These are phyloP conservation scores for Sinhomidia bicolor DNA, from an alignment of 2,888 invertebrate species.

Conservation along the genomic window DNA sequence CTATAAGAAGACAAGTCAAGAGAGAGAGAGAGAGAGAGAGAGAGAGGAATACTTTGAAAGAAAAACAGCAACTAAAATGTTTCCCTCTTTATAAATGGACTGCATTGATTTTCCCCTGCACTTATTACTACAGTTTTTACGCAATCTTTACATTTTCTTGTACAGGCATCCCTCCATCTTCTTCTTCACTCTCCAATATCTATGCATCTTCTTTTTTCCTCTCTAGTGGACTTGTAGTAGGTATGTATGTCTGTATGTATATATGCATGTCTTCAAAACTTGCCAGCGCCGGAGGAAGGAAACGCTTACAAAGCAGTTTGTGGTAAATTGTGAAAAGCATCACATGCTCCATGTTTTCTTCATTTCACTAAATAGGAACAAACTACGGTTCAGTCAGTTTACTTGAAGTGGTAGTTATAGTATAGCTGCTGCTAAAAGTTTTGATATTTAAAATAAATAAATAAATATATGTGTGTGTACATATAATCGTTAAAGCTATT, in stretches of 20 bases:
- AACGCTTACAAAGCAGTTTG: conserved; percentile 41
- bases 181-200: not conserved
- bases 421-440: not conserved
- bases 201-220: not conserved
- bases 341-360: conserved; percentile 11
- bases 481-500: not conserved
- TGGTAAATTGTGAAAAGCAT: conserved; percentile 14
- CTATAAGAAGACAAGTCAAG: not conserved
- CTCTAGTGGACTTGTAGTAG: not conserved
- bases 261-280: not conserved
- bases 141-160: conserved; percentile 8
- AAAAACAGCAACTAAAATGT: conserved; percentile 24
- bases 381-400: not conserved
- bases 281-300: conserved; percentile 2
- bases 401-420: too few relatives aligned
- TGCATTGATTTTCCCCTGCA: conserved; percentile 42
- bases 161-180: not conserved
- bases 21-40: not conserved
- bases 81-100: conserved; percentile 18
- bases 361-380: not conserved
- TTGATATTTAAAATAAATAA: too few relatives aligned
- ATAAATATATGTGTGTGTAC: not conserved
- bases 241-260: not conserved
- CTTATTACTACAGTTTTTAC: conserved; percentile 10
- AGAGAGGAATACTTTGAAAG: conserved; percentile 37